Conservation (phyloP, 2,888 invertebrate species). For the Dasysyrphus albostriatus region DNA sequence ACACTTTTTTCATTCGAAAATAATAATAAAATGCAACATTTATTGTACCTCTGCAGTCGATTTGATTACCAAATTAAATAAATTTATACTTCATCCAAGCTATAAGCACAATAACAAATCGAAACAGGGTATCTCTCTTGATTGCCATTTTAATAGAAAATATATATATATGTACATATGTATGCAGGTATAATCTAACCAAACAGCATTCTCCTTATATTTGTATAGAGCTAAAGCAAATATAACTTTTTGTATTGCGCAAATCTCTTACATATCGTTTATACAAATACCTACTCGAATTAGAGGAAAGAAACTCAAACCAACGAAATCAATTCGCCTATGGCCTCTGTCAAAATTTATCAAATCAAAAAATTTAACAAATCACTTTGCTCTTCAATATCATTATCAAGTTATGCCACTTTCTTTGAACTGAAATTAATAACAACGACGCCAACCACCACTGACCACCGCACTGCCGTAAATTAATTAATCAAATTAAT, state of each 20-base stretch:
- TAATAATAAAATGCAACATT: slow-evolving; percentile 27
- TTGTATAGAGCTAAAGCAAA: not conserved
- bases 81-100: not conserved
- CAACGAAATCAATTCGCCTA: slow-evolving; percentile 17
- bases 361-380: slow-evolving; percentile 39
- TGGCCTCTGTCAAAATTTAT: slow-evolving; percentile 41
- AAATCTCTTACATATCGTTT: slow-evolving; percentile 9
- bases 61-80: slow-evolving; percentile 21
- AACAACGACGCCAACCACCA: slow-evolving; percentile 26
- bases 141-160: slow-evolving; percentile 28
- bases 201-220: slow-evolving; percentile 22
- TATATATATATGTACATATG: too few species aligned
- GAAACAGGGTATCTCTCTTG: not conserved
- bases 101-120: not conserved
- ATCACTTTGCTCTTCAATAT: slow-evolving; percentile 28
- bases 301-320: not conserved
- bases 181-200: too few species aligned
- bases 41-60: not conserved
- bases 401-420: slow-evolving; percentile 54
- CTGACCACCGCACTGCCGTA: not conserved
- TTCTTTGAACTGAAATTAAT: slow-evolving; percentile 35
- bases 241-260: slow-evolving; percentile 19
- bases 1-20: not conserved
- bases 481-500: slow-evolving; percentile 70
- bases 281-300: not conserved